Percentiles rank a stretch among this genome's conserved stretches.
These are phyloP conservation scores for Athalia circularis DNA, from an alignment of 2,888 invertebrate species.

Conservation along the genomic window DNA sequence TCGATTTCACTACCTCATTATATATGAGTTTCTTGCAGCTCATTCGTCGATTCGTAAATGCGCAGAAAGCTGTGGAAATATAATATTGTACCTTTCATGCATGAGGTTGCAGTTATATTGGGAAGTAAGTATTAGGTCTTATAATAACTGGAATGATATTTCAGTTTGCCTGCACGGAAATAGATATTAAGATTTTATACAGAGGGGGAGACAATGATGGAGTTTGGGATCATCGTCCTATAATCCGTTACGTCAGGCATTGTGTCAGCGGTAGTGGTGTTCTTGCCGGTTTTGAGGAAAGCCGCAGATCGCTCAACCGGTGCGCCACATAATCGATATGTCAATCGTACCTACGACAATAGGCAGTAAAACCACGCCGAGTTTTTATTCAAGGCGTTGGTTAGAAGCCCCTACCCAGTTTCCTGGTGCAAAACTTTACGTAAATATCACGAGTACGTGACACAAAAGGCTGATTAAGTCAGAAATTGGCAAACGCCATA, in stretches of 20 bases:
- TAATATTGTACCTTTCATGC: too few species aligned
- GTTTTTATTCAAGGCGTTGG: conserved; percentile 28
- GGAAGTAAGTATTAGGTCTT: background rate
- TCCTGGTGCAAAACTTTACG: conserved; percentile 43
- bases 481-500: conserved; percentile 12
- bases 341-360: conserved; percentile 28
- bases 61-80: background rate
- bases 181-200: background rate
- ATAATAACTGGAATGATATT: background rate
- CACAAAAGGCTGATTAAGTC: background rate
- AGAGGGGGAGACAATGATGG: background rate
- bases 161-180: background rate
- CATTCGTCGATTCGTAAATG: background rate
- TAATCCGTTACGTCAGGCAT: conserved; percentile 45
- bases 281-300: conserved; percentile 44
- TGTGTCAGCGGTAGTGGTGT: conserved; percentile 23
- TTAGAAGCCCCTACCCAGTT: conserved; percentile 10
- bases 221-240: conserved; percentile 39
- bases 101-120: too few species aligned
- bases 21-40: too few species aligned
- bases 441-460: conserved; percentile 26
- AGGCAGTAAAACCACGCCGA: conserved; percentile 25
- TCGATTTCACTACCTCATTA: too few species aligned
- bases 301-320: conserved; percentile 41
- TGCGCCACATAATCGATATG: conserved; percentile 40